Percentiles rank a stretch among this genome's conserved stretches.
Evolutionary conservation across 2,113 vertebrate species (phyloP).

Genomic region (Lynx canadensis): DNA sequence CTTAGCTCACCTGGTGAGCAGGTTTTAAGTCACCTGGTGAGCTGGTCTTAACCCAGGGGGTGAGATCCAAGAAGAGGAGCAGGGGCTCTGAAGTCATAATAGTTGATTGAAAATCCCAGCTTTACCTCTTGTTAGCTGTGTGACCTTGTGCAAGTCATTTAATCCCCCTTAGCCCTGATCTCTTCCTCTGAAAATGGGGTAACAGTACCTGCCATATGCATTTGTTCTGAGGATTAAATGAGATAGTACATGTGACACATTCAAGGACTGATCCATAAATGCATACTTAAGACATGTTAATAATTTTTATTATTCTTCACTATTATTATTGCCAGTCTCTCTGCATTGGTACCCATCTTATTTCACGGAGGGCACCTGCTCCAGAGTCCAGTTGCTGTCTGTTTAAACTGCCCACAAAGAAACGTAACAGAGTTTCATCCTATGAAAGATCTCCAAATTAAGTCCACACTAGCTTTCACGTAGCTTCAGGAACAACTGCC

Average conservation of each 20-base stretch:
- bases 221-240: not conserved
- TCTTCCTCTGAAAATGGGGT: not conserved
- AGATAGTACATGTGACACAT: not conserved
- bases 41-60: not conserved
- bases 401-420: not conserved
- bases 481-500: not conserved
- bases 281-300: not conserved
- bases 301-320: not conserved
- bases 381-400: not conserved
- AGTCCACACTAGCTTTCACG: not conserved
- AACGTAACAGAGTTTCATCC: not conserved
- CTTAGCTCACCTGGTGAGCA: not conserved
- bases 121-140: not conserved
- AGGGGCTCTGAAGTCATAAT: not conserved
- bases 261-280: not conserved
- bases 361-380: not conserved
- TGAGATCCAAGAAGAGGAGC: not conserved
- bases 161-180: not conserved
- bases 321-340: not conserved
- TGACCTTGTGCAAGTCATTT: not conserved
- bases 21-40: not conserved
- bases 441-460: not conserved
- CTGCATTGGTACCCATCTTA: not conserved
- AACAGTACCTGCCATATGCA: not conserved
- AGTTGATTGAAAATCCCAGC: not conserved